Conservation (phyloP, 2,113 vertebrate genomes). For the Burhinus oedicnemus region DNA sequence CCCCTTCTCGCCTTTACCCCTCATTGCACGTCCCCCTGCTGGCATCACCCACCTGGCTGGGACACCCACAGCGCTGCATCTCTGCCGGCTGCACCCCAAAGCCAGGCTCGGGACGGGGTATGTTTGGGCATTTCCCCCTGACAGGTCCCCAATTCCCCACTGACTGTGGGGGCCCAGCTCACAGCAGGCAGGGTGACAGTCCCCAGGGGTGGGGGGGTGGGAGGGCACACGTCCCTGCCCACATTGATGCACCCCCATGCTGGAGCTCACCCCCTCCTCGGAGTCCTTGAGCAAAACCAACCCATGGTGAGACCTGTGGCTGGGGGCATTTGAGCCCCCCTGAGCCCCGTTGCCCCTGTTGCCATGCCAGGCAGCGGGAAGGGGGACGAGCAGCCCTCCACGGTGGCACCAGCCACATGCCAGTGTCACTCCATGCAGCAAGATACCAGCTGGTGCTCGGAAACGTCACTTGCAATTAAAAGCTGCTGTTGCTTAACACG, state of each 20-base stretch:
- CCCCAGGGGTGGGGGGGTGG: fast-evolving
- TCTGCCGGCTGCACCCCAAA: not conserved
- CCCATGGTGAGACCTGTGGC: fast-evolving
- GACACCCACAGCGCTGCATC: fast-evolving
- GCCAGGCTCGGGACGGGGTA: not conserved
- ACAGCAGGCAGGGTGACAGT: not conserved
- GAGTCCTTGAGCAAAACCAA: not conserved
- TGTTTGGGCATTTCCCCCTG: not conserved
- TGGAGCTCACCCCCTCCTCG: not conserved
- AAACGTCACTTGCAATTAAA: slow-evolving; percentile 52
- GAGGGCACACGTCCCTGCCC: not conserved
- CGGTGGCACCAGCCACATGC: not conserved
- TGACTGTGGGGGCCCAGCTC: not conserved
- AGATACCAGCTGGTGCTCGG: slow-evolving; percentile 37
- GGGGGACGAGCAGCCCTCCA: not conserved
- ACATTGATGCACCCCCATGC: fast-evolving
- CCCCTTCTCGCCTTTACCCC: not conserved
- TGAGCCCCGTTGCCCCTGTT: fast-evolving
- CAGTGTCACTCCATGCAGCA: not conserved
- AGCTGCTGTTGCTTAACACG: slow-evolving; percentile 16
- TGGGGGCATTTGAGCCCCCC: not conserved
- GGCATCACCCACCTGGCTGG: not conserved
- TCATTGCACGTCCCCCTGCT: fast-evolving
- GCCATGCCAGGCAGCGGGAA: not conserved
- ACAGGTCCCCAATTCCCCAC: not conserved